Evolutionary conservation across 2,888 invertebrate genomes (phyloP), one percentile per base, ranked within the genome.

Genomic region (Rotaria sp.): DNA sequence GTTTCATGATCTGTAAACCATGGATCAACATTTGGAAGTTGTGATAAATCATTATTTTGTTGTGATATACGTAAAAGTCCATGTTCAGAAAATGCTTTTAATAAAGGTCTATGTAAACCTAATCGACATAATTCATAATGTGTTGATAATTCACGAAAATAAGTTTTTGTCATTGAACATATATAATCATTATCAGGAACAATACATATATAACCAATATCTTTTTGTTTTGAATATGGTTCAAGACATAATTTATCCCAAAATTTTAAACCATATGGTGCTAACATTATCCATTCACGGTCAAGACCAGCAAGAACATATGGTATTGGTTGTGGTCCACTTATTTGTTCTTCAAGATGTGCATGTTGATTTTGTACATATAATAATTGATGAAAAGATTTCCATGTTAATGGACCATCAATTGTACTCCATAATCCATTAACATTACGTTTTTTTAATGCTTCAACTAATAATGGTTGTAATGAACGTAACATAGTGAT

Each of bases 201-300:
- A 0, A 99, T 94, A 15, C 97, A 96, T 67, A 97, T 93, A 91
- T 98, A 99, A 48, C 95, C 96, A 2, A 99, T 94, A 91, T 99
- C 97, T 52, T 97, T 93, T 13, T 96, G 93, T 90, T 95, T 95
- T n/a, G 96, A 95, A 91, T 96, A 97, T 0, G 99, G 99, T 91
- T 98, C 97, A 26, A 99, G 92, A n/a, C 95, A 92, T n/a, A 98
- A 93, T 89, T 96, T 95, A 91, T 99, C 98, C 98, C 98, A 98
- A 91, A 95, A 96, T 87, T 95, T 94, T 75, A 97, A 93, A 84
- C 96, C 95, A 90, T 96, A 95, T 0, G 97, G 97, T 30, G 97
- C 95, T 74, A 97, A 92, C 13, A 96, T 94, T 84, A 97, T 92
- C 95, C 96, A 96, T 90, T 98, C 97, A 89, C 95, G 94, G 90